Evolutionary conservation across 2,797 vertebrate species (phyloP).

Genomic region (Cossypha heuglini): DNA sequence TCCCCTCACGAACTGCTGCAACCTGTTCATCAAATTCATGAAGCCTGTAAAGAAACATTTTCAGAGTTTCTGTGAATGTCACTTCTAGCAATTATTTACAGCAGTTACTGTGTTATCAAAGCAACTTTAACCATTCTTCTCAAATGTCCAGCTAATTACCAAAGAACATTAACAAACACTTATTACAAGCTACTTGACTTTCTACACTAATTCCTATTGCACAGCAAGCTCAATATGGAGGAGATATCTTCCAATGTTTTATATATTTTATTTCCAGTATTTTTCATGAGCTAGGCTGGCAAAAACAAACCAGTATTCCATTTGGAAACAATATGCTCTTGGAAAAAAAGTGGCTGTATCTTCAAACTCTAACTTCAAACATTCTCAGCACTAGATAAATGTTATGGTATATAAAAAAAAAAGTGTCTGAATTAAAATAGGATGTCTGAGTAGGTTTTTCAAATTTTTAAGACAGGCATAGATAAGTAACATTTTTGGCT

Average conservation of each 20-base stretch:
- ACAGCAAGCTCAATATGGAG: neutral
- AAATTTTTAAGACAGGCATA: neutral
- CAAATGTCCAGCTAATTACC: neutral
- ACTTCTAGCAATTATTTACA: neutral
- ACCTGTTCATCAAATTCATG: constrained; percentile 99
- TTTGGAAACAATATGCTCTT: neutral
- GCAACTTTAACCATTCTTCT: neutral
- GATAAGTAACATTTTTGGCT: neutral
- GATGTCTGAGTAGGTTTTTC: neutral
- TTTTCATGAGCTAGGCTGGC: neutral
- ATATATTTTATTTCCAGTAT: neutral
- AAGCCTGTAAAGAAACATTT: constrained; percentile 78
- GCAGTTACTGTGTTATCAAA: neutral
- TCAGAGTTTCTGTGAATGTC: neutral
- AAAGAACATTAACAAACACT: neutral
- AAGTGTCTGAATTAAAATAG: neutral
- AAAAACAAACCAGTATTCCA: neutral
- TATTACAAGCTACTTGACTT: neutral
- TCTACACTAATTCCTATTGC: neutral
- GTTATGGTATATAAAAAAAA: neutral
- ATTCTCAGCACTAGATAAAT: neutral
- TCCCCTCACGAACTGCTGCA: constrained; percentile 94
- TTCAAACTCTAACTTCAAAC: neutral
- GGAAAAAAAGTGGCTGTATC: neutral
- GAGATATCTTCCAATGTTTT: neutral